These are phyloP conservation scores for Pollenia amentaria DNA, from an alignment of 2,888 invertebrate species.

Conservation along the genomic window DNA sequence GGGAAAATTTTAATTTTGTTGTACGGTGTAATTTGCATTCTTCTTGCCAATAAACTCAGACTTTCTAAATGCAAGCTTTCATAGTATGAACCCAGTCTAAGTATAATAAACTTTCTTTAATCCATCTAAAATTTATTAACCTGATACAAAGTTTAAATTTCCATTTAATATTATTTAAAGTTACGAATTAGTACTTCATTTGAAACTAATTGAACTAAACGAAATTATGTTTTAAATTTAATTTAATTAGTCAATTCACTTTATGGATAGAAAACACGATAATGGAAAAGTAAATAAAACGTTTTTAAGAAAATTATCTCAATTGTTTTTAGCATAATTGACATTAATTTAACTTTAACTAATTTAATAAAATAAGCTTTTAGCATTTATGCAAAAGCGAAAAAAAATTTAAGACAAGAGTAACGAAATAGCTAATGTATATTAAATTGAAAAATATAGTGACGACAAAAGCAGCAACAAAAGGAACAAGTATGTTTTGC, in stretches of 20 bases:
- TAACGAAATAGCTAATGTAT: slow-evolving; percentile 14
- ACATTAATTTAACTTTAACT: slow-evolving; percentile 43
- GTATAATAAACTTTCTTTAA: no score
- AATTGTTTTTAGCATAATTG: slow-evolving; percentile 52
- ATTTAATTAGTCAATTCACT: slow-evolving; percentile 4
- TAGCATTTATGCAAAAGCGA: slow-evolving; percentile 37
- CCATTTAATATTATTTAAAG: no score
- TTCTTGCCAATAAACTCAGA: no score
- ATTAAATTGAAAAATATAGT: slow-evolving; percentile 28
- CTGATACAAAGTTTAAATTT: no score
- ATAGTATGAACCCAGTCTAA: no score
- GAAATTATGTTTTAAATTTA: neutral
- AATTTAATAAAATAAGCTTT: slow-evolving; percentile 68
- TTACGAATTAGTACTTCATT: no score
- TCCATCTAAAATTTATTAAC: no score
- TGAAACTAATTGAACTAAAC: neutral
- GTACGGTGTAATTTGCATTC: no score
- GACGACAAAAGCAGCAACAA: neutral
- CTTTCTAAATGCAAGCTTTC: no score
- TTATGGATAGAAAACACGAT: neutral
- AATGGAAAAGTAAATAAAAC: slow-evolving; percentile 14
- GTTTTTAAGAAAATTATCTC: slow-evolving; percentile 29
- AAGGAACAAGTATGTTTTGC: neutral
- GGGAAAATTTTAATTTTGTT: no score
- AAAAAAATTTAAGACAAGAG: neutral